Base-by-base conservation (phyloP, 1,140 invertebrate genomes). In the Philopotamus ludificatus region DNA sequence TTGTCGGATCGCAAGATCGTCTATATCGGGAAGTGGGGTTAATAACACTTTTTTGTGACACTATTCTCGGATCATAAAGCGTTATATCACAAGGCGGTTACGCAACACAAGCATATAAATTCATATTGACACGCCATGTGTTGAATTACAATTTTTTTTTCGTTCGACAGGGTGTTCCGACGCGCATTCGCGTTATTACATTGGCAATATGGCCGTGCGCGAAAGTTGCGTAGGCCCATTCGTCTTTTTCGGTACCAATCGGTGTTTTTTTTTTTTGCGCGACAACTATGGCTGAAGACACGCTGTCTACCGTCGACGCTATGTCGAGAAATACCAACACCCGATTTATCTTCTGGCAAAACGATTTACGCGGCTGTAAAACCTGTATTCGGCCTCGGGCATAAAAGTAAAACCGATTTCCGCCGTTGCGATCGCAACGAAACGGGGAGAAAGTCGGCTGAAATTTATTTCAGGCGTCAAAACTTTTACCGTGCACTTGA, bases 381-480 rank as follows among this genome's bases (percentile, higher is more conserved):
- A 34, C 28, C 28, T 34, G 28, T 34, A 34, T 34, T 12, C 8
- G 34, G 8, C 34, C n/a, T 39, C 34, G 8, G 44, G 18, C 44
- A 9, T 47, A 47, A 47, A 47, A 47, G 44, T 47, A 47, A 47
- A 47, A 47, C 15, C 44, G 44, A 47, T 4, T n/a, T n/a, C n/a
- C n/a, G n/a, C 10, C 15, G 15, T 7, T 7, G 28, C 12, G 4
- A 7, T 34, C 28, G 28, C 12, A 20, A 8, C 44, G 44, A 16
- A 47, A 47, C 44, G 18, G 18, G 15, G 44, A 15, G 44, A 47
- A 47, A 47, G 44, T 47, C 44, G 44, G 4, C 44, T 47, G 44
- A 47, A 47, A 47, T 47, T 16, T 7, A 12, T 47, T 47, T 47
- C 44, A 47, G 44, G 18, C 4, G 4, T n/a, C n/a, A n/a, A n/a